These are phyloP conservation scores for Patiria miniata DNA, from an alignment of 35 echinoderm and acorn worm species.

Conservation along the genomic window DNA sequence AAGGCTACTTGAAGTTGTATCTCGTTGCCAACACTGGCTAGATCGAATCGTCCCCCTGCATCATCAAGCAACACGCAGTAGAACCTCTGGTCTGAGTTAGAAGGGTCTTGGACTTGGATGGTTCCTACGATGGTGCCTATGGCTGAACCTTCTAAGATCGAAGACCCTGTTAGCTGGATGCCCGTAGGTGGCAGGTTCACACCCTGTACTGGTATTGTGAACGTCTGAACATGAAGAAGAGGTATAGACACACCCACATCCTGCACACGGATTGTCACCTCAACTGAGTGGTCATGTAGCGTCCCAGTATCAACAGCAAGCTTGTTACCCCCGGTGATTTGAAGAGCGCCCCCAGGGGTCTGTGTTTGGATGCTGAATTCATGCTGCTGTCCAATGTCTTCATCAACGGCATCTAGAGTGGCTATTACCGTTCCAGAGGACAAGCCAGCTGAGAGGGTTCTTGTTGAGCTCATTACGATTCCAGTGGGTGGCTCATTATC, in stretches of 20 bases:
- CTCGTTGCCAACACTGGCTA: neutral
- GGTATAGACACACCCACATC: constrained; percentile 4
- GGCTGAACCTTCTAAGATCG: neutral
- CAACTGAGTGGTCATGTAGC: neutral
- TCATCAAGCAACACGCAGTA: constrained; percentile 31
- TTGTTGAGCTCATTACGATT: constrained; percentile 22
- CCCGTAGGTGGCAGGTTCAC: constrained; percentile 41
- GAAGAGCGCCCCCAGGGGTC: constrained; percentile 24
- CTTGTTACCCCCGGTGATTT: constrained; percentile 20
- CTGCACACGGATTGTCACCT: constrained; percentile 18
- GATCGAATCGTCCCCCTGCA: neutral
- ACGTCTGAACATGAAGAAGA: constrained; percentile 16
- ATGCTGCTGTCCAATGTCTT: constrained; percentile 38
- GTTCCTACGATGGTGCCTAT: constrained; percentile 9
- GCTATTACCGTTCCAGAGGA: constrained; percentile 14
- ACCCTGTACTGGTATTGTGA: constrained; percentile 36
- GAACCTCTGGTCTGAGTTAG: neutral
- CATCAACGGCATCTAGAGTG: constrained; percentile 24
- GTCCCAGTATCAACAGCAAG: constrained; percentile 24
- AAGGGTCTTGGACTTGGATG: constrained; percentile 36
- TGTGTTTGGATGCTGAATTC: constrained; percentile 39
- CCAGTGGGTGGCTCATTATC: constrained; percentile 48
- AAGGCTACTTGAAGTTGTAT: constrained; percentile 38
- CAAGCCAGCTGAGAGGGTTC: constrained; percentile 15
- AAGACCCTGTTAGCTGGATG: neutral